A percentile compares a stretch with the other conserved stretches of the same genome.
phyloP scores from a whole-genome alignment of 2,888 invertebrate genomes.

The Ochlodes sylvanus region DNA sequence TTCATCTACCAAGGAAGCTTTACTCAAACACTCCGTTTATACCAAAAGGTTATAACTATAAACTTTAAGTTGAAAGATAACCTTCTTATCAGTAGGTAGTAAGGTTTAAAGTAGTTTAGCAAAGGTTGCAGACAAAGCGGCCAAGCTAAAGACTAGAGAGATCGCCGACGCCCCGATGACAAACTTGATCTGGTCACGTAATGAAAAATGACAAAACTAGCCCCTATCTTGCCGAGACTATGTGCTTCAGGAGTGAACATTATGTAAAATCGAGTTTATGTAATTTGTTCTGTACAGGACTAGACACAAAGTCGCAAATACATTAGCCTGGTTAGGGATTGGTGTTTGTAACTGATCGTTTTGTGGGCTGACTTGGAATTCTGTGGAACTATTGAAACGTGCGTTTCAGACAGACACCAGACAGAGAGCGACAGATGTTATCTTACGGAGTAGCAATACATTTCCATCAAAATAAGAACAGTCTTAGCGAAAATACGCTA shows the following conservation, averaged over 20 bases:
- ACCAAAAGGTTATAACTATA: conserved; percentile 4
- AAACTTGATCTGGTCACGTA: conserved; percentile 88
- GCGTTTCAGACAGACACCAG: no score
- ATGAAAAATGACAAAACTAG: conserved; percentile 87
- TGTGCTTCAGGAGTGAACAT: conserved; percentile 2
- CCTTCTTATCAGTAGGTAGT: neutral
- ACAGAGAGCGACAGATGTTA: no score
- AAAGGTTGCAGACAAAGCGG: conserved; percentile 12
- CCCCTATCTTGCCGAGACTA: conserved; percentile 44
- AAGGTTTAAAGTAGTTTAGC: conserved; percentile 7
- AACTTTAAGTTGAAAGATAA: neutral
- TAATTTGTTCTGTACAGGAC: neutral
- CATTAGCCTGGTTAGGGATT: neutral
- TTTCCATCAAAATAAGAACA: no score
- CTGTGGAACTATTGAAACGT: no score
- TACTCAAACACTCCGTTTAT: conserved; percentile 4
- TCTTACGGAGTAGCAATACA: no score
- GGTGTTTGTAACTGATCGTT: neutral
- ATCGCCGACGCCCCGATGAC: conserved; percentile 72
- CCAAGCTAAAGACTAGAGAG: conserved; percentile 44
- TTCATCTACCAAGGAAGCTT: conserved; percentile 35
- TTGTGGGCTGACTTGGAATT: no score
- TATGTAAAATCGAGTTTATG: conserved; percentile 4
- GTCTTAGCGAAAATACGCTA: no score
- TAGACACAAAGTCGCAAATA: neutral